Evolutionary conservation across 2,888 invertebrate genomes (phyloP).

Genomic region (Drosophila demipolita): DNA sequence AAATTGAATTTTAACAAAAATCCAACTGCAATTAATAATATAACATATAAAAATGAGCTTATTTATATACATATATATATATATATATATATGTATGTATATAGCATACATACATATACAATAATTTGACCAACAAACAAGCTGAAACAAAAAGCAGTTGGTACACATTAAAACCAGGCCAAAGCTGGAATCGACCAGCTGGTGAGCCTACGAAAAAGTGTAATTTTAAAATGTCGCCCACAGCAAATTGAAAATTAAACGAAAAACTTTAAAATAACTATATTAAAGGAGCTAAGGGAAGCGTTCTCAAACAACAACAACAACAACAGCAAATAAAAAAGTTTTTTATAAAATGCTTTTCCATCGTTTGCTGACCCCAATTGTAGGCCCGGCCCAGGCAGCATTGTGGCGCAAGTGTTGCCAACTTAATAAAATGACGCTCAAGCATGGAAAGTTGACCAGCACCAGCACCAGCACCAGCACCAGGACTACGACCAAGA

Average conservation of each 20-base stretch:
- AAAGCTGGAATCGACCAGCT: constrained; percentile 59
- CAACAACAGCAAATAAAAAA: constrained; percentile 37
- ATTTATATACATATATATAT: not conserved
- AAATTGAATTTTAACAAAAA: constrained; percentile 52
- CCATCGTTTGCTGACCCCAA: constrained; percentile 66
- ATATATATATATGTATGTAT: not conserved
- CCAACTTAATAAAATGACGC: constrained; percentile 79
- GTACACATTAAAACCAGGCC: constrained; percentile 59
- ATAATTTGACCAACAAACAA: constrained; percentile 43
- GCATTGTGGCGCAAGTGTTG: constrained; percentile 72
- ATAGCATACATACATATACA: not conserved
- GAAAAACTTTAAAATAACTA: constrained; percentile 81
- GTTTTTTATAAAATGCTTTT: constrained; percentile 56
- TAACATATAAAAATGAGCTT: constrained; percentile 3
- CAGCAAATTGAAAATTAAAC: constrained; percentile 81
- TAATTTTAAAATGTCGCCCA: constrained; percentile 73
- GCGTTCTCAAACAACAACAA: constrained; percentile 13
- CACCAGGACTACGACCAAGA: constrained; percentile 21
- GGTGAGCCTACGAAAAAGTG: constrained; percentile 46
- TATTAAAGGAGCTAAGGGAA: constrained; percentile 36
- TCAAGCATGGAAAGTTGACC: constrained; percentile 78
- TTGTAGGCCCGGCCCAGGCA: constrained; percentile 60
- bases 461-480: constrained; percentile 45
- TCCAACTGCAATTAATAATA: constrained; percentile 41
- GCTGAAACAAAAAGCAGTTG: constrained; percentile 49